Percentiles rank a stretch among this genome's conserved stretches.
phyloP scores from a whole-genome alignment of 2,113 vertebrate genomes.

The Phasianus colchicus region DNA sequence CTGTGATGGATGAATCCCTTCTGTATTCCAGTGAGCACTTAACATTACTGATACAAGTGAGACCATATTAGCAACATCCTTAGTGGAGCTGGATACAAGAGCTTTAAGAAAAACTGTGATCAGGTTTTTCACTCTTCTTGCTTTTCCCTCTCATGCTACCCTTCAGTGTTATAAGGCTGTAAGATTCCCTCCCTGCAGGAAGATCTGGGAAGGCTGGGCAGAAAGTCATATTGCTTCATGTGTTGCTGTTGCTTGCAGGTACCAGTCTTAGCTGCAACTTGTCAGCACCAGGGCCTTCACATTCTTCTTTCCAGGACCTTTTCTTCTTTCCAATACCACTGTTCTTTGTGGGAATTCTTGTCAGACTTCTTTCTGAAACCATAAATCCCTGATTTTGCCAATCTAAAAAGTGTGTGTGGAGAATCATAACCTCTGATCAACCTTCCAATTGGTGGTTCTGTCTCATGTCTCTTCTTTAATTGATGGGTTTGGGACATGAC shows the following conservation, averaged over 20 bases:
- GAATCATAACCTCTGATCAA: neutral
- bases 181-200: neutral
- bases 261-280: neutral
- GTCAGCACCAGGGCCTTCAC: neutral
- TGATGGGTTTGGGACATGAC: neutral
- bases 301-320: neutral
- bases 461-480: neutral
- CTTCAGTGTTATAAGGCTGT: neutral
- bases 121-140: neutral
- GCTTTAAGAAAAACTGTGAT: neutral
- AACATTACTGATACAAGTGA: neutral
- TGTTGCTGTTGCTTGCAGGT: neutral
- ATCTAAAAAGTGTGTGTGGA: neutral
- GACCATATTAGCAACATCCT: rapidly evolving
- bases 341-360: neutral
- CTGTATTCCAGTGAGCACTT: neutral
- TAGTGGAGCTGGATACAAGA: neutral
- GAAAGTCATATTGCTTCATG: neutral
- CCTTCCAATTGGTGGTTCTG: neutral
- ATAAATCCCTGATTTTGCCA: neutral
- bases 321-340: neutral
- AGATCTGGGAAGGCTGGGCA: neutral
- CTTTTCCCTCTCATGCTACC: neutral
- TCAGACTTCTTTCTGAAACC: neutral
- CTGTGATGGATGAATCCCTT: neutral